Base-by-base conservation (phyloP, 2,888 invertebrate species). In the Mimachlamys varia region DNA sequence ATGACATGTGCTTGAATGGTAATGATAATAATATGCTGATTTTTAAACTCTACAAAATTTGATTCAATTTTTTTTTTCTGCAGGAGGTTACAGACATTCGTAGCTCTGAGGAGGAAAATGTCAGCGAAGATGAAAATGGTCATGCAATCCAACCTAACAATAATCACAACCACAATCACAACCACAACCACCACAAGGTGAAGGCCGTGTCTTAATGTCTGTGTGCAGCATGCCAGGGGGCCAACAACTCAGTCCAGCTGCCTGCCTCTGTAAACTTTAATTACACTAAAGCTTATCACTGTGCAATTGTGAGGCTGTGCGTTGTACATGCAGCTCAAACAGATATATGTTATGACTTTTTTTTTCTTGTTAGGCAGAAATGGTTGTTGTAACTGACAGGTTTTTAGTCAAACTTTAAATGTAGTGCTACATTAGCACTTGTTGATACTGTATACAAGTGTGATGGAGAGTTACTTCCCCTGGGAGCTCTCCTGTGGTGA, bases 41-140 rank as follows among this genome's bases (percentile, higher is more conserved):
- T 22, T n/a, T 76, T 76, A 12, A 76, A 7, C 33, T 33, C 76
- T 76, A 1, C 76, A 33, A 0, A 76, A 10, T 27, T 33, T 76
- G 27, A 76, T 27, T n/a, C 15, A 10, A 10, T 58, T 27, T 88
- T 4, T 12, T 17, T 50, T 62, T 89, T 88, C 89, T 44, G 7
- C 58, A 92, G 92, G 91, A 91, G 88, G 90, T 91, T 22, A 91
- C 90, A 90, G 94, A 94, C 90, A 93, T 94, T 13, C 89, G 94
- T 88, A 94, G 94, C 88, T 92, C 93, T 3, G 91, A 92, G 10
- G 94, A 94, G 88, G 94, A 94, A 89, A 92, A 92, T 12, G 93
- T 94, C n/a, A 93, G 93, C n/a, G 92, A 92, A 87, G 92, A 92
- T 55, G 87, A 90, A n/a, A 88, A 90, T 0, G 89, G 58, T 7